These are phyloP conservation scores for Diarsia brunnea DNA, from an alignment of 2,888 invertebrate genomes.

Conservation along the genomic window DNA sequence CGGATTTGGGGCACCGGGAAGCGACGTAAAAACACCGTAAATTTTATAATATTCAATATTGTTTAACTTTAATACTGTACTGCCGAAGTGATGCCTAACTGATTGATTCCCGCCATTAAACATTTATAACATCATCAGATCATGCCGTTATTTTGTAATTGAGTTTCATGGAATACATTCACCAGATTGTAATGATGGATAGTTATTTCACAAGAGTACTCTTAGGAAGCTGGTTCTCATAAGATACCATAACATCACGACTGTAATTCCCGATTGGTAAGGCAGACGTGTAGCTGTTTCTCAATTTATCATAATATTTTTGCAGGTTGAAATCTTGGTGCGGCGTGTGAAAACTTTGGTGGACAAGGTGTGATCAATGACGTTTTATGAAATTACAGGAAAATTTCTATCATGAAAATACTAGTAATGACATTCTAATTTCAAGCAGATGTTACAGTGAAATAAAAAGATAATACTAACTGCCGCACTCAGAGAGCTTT, in stretches of 20 bases:
- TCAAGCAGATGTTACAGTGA: background rate
- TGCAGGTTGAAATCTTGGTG: too few relatives aligned
- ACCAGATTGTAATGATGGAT: background rate
- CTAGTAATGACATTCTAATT: background rate
- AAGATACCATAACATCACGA: too few relatives aligned
- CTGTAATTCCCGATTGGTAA: too few relatives aligned
- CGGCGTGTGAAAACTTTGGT: background rate
- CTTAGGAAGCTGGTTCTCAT: too few relatives aligned
- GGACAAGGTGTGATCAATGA: background rate
- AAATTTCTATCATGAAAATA: background rate
- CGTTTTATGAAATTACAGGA: background rate
- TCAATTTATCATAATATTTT: background rate
- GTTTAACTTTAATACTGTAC: conserved; percentile 45
- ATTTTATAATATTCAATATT: conserved; percentile 53
- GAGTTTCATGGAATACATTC: conserved; percentile 29
- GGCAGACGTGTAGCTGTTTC: background rate
- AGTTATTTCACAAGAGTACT: background rate
- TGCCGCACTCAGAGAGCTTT: too few relatives aligned
- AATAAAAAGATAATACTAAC: background rate
- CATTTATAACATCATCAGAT: conserved; percentile 39
- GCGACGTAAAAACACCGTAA: conserved; percentile 58
- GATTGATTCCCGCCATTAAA: conserved; percentile 50
- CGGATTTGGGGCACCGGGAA: conserved; percentile 61
- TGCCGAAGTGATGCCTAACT: conserved; percentile 8
- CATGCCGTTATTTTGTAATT: conserved; percentile 34